These are phyloP conservation scores for Yponomeuta sedellus DNA, from an alignment of 2,888 invertebrate genomes.

Conservation along the genomic window DNA sequence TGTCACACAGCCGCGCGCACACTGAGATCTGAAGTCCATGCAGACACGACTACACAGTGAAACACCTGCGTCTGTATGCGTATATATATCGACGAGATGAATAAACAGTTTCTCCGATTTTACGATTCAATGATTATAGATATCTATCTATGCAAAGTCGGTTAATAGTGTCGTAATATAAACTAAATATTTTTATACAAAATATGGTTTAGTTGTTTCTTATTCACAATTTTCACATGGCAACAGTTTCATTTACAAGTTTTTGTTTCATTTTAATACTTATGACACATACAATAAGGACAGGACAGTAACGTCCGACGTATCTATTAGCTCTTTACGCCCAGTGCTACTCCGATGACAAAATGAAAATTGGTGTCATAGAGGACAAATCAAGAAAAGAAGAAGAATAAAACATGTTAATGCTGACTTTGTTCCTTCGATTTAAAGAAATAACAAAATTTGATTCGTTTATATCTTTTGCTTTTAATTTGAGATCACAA, in stretches of 20 bases:
- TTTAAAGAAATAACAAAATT: too few species aligned
- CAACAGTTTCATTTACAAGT: background rate
- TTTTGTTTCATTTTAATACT: background rate
- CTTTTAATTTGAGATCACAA: too few species aligned
- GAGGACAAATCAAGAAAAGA: background rate
- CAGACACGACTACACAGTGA: conserved; percentile 32
- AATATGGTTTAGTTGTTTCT: background rate
- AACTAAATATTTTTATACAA: conserved; percentile 34
- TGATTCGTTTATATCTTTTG: too few species aligned
- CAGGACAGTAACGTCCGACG: background rate
- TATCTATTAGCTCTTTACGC: background rate
- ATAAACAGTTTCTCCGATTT: conserved; percentile 74
- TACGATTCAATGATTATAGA: conserved; percentile 67
- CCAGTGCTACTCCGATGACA: background rate
- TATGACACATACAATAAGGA: background rate
- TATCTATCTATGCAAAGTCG: conserved; percentile 68
- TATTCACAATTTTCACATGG: background rate
- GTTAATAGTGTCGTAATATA: conserved; percentile 55
- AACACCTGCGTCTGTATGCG: conserved; percentile 30
- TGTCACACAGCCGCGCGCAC: conserved; percentile 56
- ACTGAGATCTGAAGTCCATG: conserved; percentile 20
- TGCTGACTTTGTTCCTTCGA: too few species aligned
- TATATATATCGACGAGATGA: conserved; percentile 61
- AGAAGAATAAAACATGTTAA: background rate
- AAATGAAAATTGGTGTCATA: background rate